Base-by-base conservation (phyloP, 2,797 vertebrate species). In the Neostethus bicornis region DNA sequence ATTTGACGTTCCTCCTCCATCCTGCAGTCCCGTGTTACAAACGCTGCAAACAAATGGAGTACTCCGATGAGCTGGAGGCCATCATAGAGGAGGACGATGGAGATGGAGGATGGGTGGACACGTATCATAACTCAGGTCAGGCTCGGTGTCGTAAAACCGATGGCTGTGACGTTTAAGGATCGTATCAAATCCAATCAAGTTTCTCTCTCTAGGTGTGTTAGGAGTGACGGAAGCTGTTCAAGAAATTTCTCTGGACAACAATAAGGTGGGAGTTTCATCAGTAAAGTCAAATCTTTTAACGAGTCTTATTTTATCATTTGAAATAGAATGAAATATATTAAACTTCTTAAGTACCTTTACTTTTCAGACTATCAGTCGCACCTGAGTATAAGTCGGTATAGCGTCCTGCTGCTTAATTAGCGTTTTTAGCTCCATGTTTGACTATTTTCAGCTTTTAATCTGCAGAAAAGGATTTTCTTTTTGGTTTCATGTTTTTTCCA, bases 41-140 rank as follows among this genome's bases (percentile, higher is more conserved):
- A 81, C 93, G 97, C 10, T 99, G 97, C 85, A 98, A 98, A 91
- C 97, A 99, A 85, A 99, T 99, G 97, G 97, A 99, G 62, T 99
- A 99, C 76, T 98, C 94, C 0, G 96, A 99, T 31, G 97, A 99
- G 84, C 90, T 96, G 85, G 97, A 99, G 72, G 96, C 96, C 64
- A 98, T 99, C 81, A 99, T 99, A 87, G 97, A 99, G 91, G 97
- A 99, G 85, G 97, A 99, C 52, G 97, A 99, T 75, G 97, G 97
- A 47, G 97, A 99, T 46, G 97, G 97, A 6, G 97, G 97, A 73
- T 99, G 97, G 97, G 97, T 99, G 62, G 97, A 99, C 90, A 99
- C 97, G 2, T 98, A 95, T 53, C 97, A 99, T 83, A 95, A 98
- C 77, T 75, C 96, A 88, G 95, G 97, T 97, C n/a, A n/a, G 76